phyloP scores from a whole-genome alignment of 2,797 vertebrate genomes.

The Poeciliopsis paucimaculata region DNA sequence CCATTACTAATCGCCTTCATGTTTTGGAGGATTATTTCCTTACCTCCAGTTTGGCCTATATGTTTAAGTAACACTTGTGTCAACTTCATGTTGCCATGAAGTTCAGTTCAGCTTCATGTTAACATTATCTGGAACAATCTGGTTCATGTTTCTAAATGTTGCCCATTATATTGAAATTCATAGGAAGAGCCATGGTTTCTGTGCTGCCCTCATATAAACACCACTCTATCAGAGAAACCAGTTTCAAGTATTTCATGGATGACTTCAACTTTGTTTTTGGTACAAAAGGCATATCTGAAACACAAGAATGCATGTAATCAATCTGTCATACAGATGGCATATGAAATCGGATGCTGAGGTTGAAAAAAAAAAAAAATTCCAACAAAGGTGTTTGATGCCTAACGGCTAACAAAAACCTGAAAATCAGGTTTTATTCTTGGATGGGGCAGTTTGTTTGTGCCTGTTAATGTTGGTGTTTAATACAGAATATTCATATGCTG shows the following conservation, averaged over 20 bases:
- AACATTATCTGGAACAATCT: not conserved
- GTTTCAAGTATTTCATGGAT: not conserved
- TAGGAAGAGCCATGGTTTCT: not conserved
- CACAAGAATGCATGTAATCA: not conserved
- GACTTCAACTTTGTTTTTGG: not conserved
- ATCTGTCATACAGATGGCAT: not conserved
- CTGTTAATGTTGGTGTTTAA: too few relatives aligned
- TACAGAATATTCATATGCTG: not conserved
- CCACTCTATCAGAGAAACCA: not conserved
- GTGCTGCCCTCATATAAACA: not conserved
- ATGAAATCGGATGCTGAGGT: not conserved
- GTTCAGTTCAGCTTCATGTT: not conserved
- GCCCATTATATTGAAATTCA: not conserved
- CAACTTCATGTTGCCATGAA: too few relatives aligned
- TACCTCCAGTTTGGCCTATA: not conserved
- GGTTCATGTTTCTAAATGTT: not conserved
- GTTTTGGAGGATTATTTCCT: not conserved
- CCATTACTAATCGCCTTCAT: not conserved
- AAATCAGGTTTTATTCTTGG: not conserved
- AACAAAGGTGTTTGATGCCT: not conserved
- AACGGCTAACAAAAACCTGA: not conserved
- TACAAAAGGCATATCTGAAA: not conserved
- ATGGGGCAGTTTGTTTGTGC: too few relatives aligned
- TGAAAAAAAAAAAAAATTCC: not conserved
- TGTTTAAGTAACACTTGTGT: not conserved